Conservation (phyloP, 2,888 invertebrate genomes). For the Daptonema setosum region DNA sequence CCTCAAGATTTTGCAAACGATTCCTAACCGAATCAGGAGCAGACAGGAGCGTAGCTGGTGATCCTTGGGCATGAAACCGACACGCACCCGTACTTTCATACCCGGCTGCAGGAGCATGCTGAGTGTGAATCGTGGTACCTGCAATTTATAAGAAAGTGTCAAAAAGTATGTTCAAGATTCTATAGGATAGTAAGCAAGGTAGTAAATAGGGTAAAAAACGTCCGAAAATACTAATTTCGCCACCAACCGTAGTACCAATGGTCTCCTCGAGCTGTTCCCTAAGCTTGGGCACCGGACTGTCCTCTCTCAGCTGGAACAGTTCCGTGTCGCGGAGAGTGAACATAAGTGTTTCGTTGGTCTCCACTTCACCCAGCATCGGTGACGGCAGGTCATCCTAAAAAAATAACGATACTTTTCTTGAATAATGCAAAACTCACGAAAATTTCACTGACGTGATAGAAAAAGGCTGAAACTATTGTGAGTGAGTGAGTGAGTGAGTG, state of each 20-base stretch:
- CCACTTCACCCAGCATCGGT: slow-evolving; percentile 16
- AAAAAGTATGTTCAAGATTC: too few species aligned
- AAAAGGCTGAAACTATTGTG: slow-evolving; percentile 11
- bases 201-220: too few species aligned
- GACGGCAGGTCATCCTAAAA: slow-evolving; percentile 9
- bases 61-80: slow-evolving; percentile 35
- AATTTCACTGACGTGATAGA: slow-evolving; percentile 8
- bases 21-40: slow-evolving; percentile 31
- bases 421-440: slow-evolving; percentile 6
- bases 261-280: slow-evolving; percentile 30
- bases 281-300: slow-evolving; percentile 27
- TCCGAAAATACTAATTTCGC: too few species aligned
- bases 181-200: too few species aligned
- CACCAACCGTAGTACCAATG: slow-evolving; percentile 25
- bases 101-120: slow-evolving; percentile 41
- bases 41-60: slow-evolving; percentile 32
- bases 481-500: too few species aligned
- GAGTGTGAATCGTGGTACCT: slow-evolving; percentile 35
- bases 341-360: slow-evolving; percentile 32
- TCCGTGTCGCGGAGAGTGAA: slow-evolving; percentile 31
- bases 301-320: slow-evolving; percentile 14
- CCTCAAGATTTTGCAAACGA: neutral
- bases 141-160: too few species aligned
- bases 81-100: slow-evolving; percentile 30
- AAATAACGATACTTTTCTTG: too few species aligned